Base-by-base conservation (phyloP, 2,797 vertebrate genomes). In the Anas bernieri region DNA sequence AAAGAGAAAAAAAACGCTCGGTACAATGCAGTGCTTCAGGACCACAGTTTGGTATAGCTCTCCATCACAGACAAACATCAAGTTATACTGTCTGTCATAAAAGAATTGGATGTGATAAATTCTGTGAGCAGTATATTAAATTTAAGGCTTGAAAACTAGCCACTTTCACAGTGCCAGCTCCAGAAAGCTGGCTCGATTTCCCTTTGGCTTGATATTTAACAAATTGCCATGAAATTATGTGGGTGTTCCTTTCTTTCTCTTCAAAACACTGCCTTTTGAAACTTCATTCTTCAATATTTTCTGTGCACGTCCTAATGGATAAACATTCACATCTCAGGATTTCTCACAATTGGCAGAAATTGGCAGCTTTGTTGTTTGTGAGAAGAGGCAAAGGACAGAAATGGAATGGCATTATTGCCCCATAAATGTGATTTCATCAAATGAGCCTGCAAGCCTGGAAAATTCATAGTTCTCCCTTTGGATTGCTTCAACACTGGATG, bases 71-170 rank as follows among this genome's bases (percentile, higher is more conserved):
- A 87, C 81, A 96, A 95, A 76, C 80, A 67, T 86, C 22, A 90
- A 93, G 92, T 97, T 97, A 94, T 91, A 97, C 90, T 92, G 50
- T 87, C 95, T 96, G 84, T 96, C 92, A 94, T 91, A 94, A 95
- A 96, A 92, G 82, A 96, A 97, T 83, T 96, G 88, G 91, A 94
- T 86, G 73, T 96, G 82, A 94, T 96, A 91, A 72, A 94, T 90
- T 91, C 87, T 93, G 78, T 90, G 88, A 96, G n/a, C 45, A 83
- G 67, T 92, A 41, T 86, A 91, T 92, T 96, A 85, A 96, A 64
- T 83, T 74, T 52, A 85, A 95, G 62, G 25, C 63, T 93, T 61
- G 69, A 85, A 79, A 96, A 91, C 85, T 86, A 64, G 52, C 79
- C 25, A 72, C 52, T 83, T 95, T 83, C 58, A 92, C 50, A 83